Evolutionary conservation across 2,797 vertebrate genomes (phyloP).

Genomic region (Pipistrellus pygmaeus): DNA sequence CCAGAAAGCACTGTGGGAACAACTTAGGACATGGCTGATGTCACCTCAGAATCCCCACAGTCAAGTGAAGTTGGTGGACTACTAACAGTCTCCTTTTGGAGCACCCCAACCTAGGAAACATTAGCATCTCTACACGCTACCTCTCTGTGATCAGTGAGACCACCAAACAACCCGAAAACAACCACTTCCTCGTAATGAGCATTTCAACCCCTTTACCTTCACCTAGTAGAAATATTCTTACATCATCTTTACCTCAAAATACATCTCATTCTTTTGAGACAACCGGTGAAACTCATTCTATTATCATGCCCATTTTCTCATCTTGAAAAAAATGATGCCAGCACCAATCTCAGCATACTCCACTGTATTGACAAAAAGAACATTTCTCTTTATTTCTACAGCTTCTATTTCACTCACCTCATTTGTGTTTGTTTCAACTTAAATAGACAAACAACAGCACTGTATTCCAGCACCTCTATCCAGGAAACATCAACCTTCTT

Average conservation of each 20-base stretch:
- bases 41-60: fast-evolving
- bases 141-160: fast-evolving
- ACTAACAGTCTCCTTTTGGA: fast-evolving
- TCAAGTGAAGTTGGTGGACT: neutral
- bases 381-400: neutral
- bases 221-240: neutral
- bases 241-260: neutral
- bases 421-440: neutral
- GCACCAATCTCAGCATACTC: fast-evolving
- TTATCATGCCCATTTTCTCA: fast-evolving
- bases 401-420: too few species aligned
- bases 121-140: neutral
- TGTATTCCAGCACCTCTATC: fast-evolving
- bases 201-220: neutral
- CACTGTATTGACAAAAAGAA: fast-evolving
- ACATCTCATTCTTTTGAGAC: neutral
- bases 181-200: neutral
- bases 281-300: fast-evolving
- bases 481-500: fast-evolving
- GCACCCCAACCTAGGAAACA: neutral
- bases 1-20: too few species aligned
- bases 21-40: too few species aligned
- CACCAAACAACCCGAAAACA: neutral
- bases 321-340: fast-evolving
- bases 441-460: fast-evolving